phyloP scores from a whole-genome alignment of 1,140 invertebrate species.

The Magallana gigas region DNA sequence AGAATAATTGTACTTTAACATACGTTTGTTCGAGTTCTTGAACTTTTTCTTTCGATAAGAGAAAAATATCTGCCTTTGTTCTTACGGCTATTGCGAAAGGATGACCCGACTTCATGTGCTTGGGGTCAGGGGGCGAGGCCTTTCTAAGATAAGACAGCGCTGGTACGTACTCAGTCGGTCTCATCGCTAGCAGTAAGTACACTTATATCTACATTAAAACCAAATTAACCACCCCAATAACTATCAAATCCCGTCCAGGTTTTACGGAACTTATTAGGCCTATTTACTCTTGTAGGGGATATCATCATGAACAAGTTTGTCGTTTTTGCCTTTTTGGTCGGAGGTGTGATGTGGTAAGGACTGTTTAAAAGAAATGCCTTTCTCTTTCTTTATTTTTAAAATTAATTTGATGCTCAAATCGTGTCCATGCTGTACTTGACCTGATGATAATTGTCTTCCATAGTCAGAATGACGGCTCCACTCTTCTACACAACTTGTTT shows the following conservation, averaged over 20 bases:
- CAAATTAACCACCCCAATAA: too few relatives aligned
- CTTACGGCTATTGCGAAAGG: too few relatives aligned
- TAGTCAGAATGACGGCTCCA: neutral
- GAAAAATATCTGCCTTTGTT: too few relatives aligned
- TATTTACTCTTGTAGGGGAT: neutral
- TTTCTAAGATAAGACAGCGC: neutral
- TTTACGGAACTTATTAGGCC: neutral
- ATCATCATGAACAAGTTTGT: slow-evolving; percentile 1
- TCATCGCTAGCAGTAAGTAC: neutral
- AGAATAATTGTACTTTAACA: too few relatives aligned
- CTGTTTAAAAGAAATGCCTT: neutral
- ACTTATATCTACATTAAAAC: neutral
- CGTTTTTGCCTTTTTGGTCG: neutral
- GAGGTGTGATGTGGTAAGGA: neutral
- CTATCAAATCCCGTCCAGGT: neutral
- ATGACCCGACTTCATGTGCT: neutral
- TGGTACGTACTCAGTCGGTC: neutral
- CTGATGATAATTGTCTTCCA: neutral
- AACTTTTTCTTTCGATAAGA: too few relatives aligned
- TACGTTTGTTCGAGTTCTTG: too few relatives aligned
- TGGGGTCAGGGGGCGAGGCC: neutral
- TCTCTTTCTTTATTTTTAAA: too few relatives aligned
- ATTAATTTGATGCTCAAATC: too few relatives aligned
- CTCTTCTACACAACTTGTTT: neutral
- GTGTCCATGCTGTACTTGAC: too few relatives aligned